A percentile compares a stretch with the other conserved stretches of the same genome.
phyloP scores from a whole-genome alignment of 2,113 vertebrate species.

The Xyrauchen texanus region DNA sequence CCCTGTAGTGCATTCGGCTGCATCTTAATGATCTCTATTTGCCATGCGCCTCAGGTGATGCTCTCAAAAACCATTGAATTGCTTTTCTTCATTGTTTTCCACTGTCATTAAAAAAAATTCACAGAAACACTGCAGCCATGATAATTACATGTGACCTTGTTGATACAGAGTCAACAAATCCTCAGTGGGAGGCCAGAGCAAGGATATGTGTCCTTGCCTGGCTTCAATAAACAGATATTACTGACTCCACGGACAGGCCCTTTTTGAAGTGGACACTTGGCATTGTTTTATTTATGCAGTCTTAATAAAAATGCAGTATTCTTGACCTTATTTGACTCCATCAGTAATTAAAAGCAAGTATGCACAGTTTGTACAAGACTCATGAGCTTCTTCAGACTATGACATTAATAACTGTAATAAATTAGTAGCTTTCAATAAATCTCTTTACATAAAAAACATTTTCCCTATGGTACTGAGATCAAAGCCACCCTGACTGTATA shows the following conservation, averaged over 20 bases:
- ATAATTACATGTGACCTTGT: constrained; percentile 45
- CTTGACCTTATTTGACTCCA: constrained; percentile 6
- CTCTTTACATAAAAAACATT: neutral
- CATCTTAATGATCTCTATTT: constrained; percentile 43
- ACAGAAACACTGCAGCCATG: neutral
- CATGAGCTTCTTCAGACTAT: neutral
- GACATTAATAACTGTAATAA: neutral
- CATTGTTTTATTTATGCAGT: too few relatives aligned
- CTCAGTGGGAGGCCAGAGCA: neutral
- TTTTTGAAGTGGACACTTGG: constrained; percentile 7
- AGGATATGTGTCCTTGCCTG: neutral
- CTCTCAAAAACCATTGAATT: constrained; percentile 10
- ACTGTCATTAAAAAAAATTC: constrained; percentile 8
- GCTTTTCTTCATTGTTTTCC: neutral
- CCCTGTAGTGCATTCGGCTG: constrained; percentile 20
- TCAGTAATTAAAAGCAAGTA: constrained; percentile 3
- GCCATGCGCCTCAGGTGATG: constrained; percentile 9
- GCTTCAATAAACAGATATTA: constrained; percentile 22
- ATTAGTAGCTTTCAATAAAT: neutral
- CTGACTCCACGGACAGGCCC: constrained; percentile 10
- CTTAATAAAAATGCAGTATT: constrained; percentile 13
- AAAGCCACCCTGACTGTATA: neutral
- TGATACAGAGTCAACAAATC: constrained; percentile 25
- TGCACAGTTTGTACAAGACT: constrained; percentile 5
- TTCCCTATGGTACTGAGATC: neutral